Conservation (phyloP, 53 echinoderm and acorn worm genomes). For the Henricia sp. region DNA sequence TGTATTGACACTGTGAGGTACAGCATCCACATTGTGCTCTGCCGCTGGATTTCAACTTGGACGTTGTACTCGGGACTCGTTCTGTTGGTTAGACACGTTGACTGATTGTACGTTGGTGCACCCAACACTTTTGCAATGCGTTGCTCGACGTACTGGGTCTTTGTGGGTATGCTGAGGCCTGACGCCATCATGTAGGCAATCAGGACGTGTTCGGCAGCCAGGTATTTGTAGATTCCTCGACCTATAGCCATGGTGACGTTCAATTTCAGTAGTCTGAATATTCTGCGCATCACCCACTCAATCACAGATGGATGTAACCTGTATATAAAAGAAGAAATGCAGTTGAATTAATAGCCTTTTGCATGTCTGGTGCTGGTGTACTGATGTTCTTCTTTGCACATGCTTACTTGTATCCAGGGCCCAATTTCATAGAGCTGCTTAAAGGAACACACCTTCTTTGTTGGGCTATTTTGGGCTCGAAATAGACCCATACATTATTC, state of each 20-base stretch:
- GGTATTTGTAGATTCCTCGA: conserved; percentile 12
- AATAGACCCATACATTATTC: no score
- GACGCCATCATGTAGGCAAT: conserved; percentile 14
- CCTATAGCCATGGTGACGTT: conserved; percentile 9
- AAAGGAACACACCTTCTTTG: no score
- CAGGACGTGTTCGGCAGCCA: conserved; percentile 20
- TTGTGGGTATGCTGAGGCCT: conserved; percentile 3
- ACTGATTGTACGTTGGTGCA: background rate
- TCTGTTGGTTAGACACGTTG: conserved; percentile 32
- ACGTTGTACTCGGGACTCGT: conserved; percentile 4
- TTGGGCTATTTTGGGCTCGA: no score
- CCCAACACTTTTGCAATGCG: conserved; percentile 8
- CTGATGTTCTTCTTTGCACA: no score
- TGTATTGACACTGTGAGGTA: conserved; percentile 33
- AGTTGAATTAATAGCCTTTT: no score
- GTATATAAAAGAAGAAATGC: no score
- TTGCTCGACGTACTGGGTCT: conserved; percentile 18
- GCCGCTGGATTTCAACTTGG: conserved; percentile 35
- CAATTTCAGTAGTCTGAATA: no score
- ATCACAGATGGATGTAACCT: no score
- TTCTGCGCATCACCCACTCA: no score
- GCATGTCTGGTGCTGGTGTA: no score
- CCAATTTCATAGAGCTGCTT: no score
- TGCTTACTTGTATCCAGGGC: no score
- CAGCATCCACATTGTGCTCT: conserved; percentile 57